Evolutionary conservation across 2,888 invertebrate species (phyloP).

Genomic region (Drosophila crucigera): DNA sequence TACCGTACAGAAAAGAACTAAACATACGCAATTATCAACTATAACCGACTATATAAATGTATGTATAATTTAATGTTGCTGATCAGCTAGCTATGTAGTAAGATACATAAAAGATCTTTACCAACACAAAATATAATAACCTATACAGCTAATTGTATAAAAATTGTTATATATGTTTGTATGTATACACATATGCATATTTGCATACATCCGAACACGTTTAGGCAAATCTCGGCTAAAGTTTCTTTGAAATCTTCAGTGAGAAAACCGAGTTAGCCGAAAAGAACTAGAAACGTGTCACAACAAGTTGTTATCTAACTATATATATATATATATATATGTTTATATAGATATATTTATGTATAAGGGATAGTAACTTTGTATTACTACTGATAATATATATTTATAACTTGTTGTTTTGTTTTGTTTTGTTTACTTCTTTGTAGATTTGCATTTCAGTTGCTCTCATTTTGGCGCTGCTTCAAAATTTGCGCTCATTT

Average conservation of each 20-base stretch:
- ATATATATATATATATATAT: not conserved
- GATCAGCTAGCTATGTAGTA: slow-evolving; percentile 1
- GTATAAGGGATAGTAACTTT: slow-evolving; percentile 17
- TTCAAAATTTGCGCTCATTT: slow-evolving; percentile 29
- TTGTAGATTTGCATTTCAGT: slow-evolving; percentile 27
- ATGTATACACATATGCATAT: slow-evolving; percentile 10
- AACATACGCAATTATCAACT: slow-evolving; percentile 1
- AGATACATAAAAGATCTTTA: not conserved
- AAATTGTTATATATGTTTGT: slow-evolving; percentile 1
- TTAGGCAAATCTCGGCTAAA: too few species aligned
- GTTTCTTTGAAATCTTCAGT: not conserved
- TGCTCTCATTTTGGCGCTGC: slow-evolving; percentile 19
- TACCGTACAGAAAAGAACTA: slow-evolving; percentile 1
- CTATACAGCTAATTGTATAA: slow-evolving; percentile 34
- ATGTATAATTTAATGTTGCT: not conserved
- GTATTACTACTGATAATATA: slow-evolving; percentile 11
- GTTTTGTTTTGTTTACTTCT: slow-evolving; percentile 1
- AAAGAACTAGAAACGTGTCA: not conserved
- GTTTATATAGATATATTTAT: not conserved
- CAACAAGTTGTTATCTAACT: not conserved
- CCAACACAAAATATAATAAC: not conserved
- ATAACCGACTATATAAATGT: slow-evolving; percentile 14
- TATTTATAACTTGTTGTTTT: slow-evolving; percentile 6
- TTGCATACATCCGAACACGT: not conserved
- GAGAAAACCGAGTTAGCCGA: not conserved